Base-by-base conservation (phyloP, 2,888 invertebrate genomes). In the Dione vanillae region DNA sequence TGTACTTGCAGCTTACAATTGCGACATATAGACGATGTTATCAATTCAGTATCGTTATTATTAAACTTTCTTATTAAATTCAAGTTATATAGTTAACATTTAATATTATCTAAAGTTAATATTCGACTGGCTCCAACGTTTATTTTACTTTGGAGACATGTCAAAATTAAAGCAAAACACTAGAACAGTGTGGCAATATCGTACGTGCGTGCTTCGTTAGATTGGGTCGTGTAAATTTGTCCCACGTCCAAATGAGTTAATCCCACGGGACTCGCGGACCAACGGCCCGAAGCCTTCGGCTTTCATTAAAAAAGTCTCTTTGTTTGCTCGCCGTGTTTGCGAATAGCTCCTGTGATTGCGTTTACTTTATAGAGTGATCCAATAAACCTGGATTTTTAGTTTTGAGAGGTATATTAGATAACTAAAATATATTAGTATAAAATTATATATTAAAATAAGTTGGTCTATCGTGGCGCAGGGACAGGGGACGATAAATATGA, bases 171-270 rank as follows among this genome's bases (percentile, higher is more conserved):
- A 77, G 74, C 77, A 75, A 77, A 78, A 77, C 72, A 76, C 68
- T 75, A 76, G 71, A 79, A 78, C 75, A 72, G 58, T 72, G 76
- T 74, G 73, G 75, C 74, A 76, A 78, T 76, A 77, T 73, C 69
- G 71, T 76, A 75, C 73, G 78, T 78, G 78, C 77, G 76, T 78
- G 73, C 73, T 73, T 74, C 74, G 88, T 88, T 86, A 89, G 85
- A 89, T 89, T 89, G 88, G 84, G 81, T 82, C 82, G 86, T 86
- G 89, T 88, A 90, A 89, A 91, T 75, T 75, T 74, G 81, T 85
- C 83, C 84, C 81, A 82, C 84, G 88, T 85, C 87, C 85, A 86
- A 90, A 90, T 89, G 85, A 86, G 87, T 83, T 82, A 84, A 83
- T 85, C 86, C 85, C 82, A 77, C 73, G 85, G 83, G 85, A 84